Evolutionary conservation across 2,797 vertebrate species (phyloP), one percentile per base, ranked within the genome.

Genomic region (Spinus olivaceus): DNA sequence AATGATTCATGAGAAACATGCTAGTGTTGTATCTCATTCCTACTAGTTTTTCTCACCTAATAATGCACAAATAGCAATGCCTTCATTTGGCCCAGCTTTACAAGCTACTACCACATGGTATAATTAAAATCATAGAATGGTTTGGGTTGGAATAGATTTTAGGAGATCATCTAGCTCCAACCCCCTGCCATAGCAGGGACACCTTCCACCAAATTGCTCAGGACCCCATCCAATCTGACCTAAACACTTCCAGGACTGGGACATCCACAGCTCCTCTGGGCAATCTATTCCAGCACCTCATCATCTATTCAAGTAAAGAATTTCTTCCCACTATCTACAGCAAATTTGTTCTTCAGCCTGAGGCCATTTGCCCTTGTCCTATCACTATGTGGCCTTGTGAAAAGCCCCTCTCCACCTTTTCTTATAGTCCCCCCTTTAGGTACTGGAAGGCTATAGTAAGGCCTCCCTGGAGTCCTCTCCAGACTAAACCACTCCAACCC

Each of bases 41-140:
- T 60, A 60, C 4, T 6, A 46, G 10, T 12, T 56, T 69, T 93
- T 53, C 81, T 14, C 53, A 70, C 5, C 37, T 42, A 39, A 16
- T 2, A 70, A 47, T 6, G 41, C 10, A 25, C 14, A 25, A 64
- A 86, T 0, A 8, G 11, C 32, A 63, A 44, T 0, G 0, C n/a
- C 6, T 37, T 28, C 23, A 35, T 63, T 46, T 46, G 23, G 18
- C 23, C 50, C 42, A 44, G 54, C 44, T 91, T 61, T 61, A 50
- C n/a, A 35, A 93, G 25, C 28, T 22, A 70, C 17, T 8, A 53
- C 20, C 59, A 19, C 69, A 25, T 17, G 3, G 8, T 39, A 63
- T 59, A 79, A 72, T 25, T 4, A 69, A 47, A 69, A 49, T 44
- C 19, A 63, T 0, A 37, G 14, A 82, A 82, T 2, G 4, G 24